Base-by-base conservation (phyloP, 2,797 vertebrate genomes). In the Gallinago solitaria region DNA sequence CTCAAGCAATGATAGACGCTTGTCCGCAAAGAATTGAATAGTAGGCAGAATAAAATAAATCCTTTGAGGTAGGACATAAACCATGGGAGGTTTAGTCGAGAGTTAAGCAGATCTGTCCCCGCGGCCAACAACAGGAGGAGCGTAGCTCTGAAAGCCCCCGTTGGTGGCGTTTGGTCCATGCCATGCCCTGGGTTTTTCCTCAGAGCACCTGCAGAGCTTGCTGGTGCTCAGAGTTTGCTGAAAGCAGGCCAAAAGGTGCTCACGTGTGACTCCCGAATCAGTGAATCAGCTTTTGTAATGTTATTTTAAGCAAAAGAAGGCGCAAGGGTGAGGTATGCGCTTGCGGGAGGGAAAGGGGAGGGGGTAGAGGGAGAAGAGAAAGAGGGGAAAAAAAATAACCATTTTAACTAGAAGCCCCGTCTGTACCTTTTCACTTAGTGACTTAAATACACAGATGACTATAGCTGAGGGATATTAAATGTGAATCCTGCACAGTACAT, bases 381-480 rank as follows among this genome's bases (percentile, higher is more conserved):
- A 48, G 17, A 57, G 45, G 11, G 45, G 45, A 6, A 12, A 33
- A 74, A 87, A 68, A 92, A 57, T 25, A 89, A 94, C 80, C 63
- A 53, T 92, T 95, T 93, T 90, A 95, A 93, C 95, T 75, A 91
- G 91, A 83, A 97, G 41, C 69, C 51, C 37, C 39, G 71, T 74
- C 94, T 96, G 81, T 91, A 83, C 69, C 84, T 89, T 96, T 96
- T 95, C 94, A 89, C 87, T 93, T 94, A 87, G 90, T 95, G 96
- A 96, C 93, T 95, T 96, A 96, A 97, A 96, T 88, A 97, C 93
- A 95, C 61, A 60, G 86, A 97, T 97, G 93, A 97, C 96, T 96
- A 84, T 75, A 95, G 89, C 90, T 65, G 86, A 96, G 92, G 89
- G 88, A 92, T 94, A 95, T 78, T 96, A 96, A 97, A 97, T 61